Evolutionary conservation across 2,888 invertebrate species (phyloP).

Genomic region (Drosophila ezoana): DNA sequence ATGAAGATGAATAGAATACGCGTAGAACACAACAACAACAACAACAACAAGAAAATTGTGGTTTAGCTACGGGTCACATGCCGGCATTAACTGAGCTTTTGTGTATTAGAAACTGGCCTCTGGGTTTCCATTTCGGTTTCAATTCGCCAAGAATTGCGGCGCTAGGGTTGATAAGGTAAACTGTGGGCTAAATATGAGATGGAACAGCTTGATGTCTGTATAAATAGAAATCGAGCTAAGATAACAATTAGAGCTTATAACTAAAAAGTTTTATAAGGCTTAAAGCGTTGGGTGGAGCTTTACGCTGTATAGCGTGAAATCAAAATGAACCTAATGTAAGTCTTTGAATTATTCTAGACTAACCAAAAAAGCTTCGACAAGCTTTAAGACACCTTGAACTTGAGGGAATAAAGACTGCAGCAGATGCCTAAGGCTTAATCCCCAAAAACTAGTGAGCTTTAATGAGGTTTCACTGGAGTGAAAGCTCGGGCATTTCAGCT

Average conservation of each 20-base stretch:
- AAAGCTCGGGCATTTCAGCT: no score
- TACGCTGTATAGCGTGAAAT: no score
- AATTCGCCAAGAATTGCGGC: conserved; percentile 40
- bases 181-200: conserved; percentile 4
- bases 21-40: conserved; percentile 19
- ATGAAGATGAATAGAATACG: conserved; percentile 30
- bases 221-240: background rate
- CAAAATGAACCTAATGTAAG: no score
- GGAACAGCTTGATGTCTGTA: background rate
- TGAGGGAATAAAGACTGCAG: no score
- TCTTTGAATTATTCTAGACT: no score
- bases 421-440: no score
- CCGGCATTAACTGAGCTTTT: conserved; percentile 54
- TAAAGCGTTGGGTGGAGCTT: no score
- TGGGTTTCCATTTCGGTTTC: conserved; percentile 58
- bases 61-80: conserved; percentile 49
- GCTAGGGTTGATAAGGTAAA: conserved; percentile 36
- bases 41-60: conserved; percentile 19
- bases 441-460: no score
- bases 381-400: no score
- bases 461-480: no score
- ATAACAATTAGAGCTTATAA: background rate
- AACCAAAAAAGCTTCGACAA: no score
- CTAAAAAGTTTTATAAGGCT: no score
- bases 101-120: conserved; percentile 58